Percentiles rank a stretch among this genome's conserved stretches.
Evolutionary conservation across 1,140 invertebrate genomes (phyloP).

Genomic region (Caenorhabditis inopinata): DNA sequence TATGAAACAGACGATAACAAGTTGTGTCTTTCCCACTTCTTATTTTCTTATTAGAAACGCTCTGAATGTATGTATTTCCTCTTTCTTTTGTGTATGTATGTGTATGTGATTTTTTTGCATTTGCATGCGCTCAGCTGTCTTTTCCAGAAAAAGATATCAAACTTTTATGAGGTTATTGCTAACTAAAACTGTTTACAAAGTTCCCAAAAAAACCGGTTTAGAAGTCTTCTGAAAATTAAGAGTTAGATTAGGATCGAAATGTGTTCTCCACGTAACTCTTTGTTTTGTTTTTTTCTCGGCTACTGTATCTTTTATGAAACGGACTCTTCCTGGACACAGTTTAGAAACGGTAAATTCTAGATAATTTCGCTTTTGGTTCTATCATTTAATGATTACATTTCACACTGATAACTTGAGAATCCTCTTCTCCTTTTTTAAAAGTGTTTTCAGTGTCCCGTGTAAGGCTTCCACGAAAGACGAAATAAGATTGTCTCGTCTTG

Average conservation of each 20-base stretch:
- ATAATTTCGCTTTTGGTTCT: conserved; percentile 27
- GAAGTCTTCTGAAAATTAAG: too few relatives aligned
- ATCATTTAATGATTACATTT: conserved; percentile 27
- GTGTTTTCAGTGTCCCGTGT: too few relatives aligned
- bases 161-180: too few relatives aligned
- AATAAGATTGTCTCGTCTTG: too few relatives aligned
- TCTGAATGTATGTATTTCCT: conserved; percentile 11
- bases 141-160: too few relatives aligned
- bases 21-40: conserved; percentile 14
- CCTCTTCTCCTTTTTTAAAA: neutral
- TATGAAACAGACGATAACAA: conserved; percentile 17
- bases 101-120: neutral
- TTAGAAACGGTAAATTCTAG: too few relatives aligned
- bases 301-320: neutral
- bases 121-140: conserved; percentile 1
- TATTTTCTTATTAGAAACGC: conserved; percentile 26
- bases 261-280: neutral
- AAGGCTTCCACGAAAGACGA: too few relatives aligned
- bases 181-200: too few relatives aligned
- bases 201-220: too few relatives aligned
- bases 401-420: neutral
- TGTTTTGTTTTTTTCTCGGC: neutral
- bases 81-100: neutral
- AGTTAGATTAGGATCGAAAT: too few relatives aligned
- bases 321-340: too few relatives aligned